Conservation (phyloP, 2,888 invertebrate species). For the Drosophila paranaensis region DNA sequence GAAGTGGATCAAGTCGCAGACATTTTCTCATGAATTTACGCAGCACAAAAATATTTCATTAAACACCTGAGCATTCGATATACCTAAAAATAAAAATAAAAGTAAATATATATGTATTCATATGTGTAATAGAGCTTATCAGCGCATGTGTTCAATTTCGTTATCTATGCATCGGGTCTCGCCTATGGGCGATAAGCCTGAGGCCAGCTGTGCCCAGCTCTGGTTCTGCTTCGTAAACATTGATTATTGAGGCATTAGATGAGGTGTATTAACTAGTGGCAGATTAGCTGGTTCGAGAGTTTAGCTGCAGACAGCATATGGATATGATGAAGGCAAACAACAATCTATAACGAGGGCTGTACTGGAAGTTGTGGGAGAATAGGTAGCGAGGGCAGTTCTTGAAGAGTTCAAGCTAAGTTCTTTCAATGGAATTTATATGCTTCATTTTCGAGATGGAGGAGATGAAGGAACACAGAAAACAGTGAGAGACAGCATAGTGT, state of each 20-base stretch:
- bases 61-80: constrained; percentile 12
- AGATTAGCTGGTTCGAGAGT: not conserved
- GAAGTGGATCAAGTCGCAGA: not conserved
- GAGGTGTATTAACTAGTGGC: not conserved
- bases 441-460: too few relatives aligned
- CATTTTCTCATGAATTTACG: constrained; percentile 42
- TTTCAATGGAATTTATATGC: too few relatives aligned
- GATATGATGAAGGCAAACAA: not conserved
- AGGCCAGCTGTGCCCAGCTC: constrained; percentile 17
- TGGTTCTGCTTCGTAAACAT: not conserved
- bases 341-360: not conserved
- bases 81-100: constrained; percentile 10
- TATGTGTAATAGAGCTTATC: constrained; percentile 10
- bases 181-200: constrained; percentile 16
- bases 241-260: not conserved
- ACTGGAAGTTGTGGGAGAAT: not conserved
- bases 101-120: constrained; percentile 6
- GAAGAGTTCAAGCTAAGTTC: too few relatives aligned
- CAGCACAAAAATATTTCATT: constrained; percentile 27
- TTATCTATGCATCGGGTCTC: constrained; percentile 14
- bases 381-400: not conserved
- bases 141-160: constrained; percentile 25
- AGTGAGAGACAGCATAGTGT: too few relatives aligned
- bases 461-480: too few relatives aligned
- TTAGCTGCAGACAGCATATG: not conserved